These are phyloP conservation scores for Cololabis saira DNA, from an alignment of 2,113 vertebrate species.

Conservation along the genomic window DNA sequence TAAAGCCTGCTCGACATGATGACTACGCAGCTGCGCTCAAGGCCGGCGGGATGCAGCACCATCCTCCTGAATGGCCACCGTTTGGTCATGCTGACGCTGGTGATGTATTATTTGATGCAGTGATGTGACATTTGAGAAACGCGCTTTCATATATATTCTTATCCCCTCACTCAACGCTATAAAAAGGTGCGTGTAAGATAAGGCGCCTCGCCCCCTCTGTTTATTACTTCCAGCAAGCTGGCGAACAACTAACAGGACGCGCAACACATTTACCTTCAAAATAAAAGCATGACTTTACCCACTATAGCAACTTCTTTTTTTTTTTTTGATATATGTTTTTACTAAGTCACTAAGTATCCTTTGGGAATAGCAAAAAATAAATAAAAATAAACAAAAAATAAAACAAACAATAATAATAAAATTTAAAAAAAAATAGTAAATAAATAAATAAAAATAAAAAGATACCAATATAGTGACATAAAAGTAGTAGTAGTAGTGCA, in stretches of 20 bases:
- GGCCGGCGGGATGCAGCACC: conserved; percentile 54
- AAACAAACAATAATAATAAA: too few relatives aligned
- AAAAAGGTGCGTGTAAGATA: conserved; percentile 20
- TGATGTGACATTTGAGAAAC: not conserved
- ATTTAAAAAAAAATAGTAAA: too few relatives aligned
- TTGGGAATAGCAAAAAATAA: too few relatives aligned
- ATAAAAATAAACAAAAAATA: too few relatives aligned
- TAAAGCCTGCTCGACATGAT: conserved; percentile 44
- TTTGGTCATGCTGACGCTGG: not conserved
- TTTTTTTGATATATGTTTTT: too few relatives aligned
- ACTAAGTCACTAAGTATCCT: too few relatives aligned
- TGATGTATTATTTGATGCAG: not conserved
- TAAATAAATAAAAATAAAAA: too few relatives aligned
- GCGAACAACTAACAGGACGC: not conserved
- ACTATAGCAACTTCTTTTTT: fast-evolving
- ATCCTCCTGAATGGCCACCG: conserved; percentile 38
- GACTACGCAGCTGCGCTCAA: conserved; percentile 57
- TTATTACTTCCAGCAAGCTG: conserved; percentile 25
- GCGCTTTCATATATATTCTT: not conserved
- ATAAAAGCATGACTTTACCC: conserved; percentile 18
- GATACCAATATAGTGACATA: too few relatives aligned
- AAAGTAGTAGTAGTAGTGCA: too few relatives aligned
- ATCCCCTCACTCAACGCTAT: not conserved
- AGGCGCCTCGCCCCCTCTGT: conserved; percentile 59
- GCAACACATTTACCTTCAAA: not conserved